Conservation (phyloP, 2,113 vertebrate species). For the Orientallactaga bullata region DNA sequence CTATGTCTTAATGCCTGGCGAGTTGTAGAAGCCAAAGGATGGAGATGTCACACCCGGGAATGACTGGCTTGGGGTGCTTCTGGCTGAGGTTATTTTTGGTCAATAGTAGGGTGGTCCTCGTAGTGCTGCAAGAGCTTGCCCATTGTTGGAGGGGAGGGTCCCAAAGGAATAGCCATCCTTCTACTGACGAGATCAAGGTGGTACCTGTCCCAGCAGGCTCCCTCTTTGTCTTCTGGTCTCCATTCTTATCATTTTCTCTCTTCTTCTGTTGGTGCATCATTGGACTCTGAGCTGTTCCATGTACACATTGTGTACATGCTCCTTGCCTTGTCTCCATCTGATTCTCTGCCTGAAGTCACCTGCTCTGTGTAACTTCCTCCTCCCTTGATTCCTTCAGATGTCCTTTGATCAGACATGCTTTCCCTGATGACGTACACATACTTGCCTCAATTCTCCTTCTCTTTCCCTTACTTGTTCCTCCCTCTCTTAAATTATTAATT, state of each 20-base stretch:
- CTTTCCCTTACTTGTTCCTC: neutral
- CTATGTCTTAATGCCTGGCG: neutral
- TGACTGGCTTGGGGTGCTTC: neutral
- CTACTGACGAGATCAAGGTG: neutral
- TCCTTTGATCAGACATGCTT: neutral
- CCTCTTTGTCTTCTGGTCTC: neutral
- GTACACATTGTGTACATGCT: rapidly evolving
- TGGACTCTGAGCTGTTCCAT: neutral
- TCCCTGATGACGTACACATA: neutral
- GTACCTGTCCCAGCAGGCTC: rapidly evolving
- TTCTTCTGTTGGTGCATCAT: rapidly evolving
- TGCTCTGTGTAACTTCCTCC: neutral
- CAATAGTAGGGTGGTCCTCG: too few species aligned
- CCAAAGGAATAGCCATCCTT: neutral
- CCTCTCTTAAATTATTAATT: slow-evolving; percentile 1
- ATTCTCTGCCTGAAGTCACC: neutral
- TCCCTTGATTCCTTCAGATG: neutral
- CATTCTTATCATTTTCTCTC: too few species aligned
- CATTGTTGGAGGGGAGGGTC: neutral
- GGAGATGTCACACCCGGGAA: rapidly evolving
- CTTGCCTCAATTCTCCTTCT: neutral
- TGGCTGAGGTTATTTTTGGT: neutral
- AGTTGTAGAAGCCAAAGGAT: neutral
- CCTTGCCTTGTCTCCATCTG: neutral
- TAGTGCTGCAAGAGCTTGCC: neutral